phyloP scores from a whole-genome alignment of 2,797 vertebrate genomes.

The Tenualosa thibaudeaui region DNA sequence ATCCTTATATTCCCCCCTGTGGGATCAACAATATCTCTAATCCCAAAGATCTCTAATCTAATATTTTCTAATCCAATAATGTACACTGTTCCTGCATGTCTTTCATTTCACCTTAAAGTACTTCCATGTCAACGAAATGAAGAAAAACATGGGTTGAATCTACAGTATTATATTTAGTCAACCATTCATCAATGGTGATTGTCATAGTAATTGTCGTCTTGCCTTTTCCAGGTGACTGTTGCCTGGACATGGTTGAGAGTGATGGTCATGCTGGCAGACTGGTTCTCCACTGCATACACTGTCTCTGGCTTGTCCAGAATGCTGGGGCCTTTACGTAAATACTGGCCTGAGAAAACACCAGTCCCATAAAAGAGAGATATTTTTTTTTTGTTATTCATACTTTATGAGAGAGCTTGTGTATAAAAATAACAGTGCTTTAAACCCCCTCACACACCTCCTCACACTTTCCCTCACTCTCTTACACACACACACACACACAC shows the following conservation, averaged over 20 bases:
- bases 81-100: too few species aligned
- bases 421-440: constrained; percentile 12
- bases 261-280: constrained; percentile 78
- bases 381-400: background rate
- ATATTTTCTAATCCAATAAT: too few species aligned
- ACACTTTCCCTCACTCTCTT: background rate
- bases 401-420: background rate
- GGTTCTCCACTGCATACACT: constrained; percentile 87
- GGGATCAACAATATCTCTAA: too few species aligned
- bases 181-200: background rate
- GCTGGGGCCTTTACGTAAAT: constrained; percentile 80
- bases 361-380: background rate
- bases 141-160: too few species aligned
- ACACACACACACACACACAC: background rate
- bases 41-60: too few species aligned
- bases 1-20: too few species aligned
- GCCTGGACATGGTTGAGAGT: constrained; percentile 92
- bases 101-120: background rate
- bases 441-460: background rate
- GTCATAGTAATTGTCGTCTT: constrained; percentile 11
- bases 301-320: constrained; percentile 90
- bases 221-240: constrained; percentile 89
- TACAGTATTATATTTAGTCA: background rate
- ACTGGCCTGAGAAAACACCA: constrained; percentile 74
- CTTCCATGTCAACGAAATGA: too few species aligned